These are phyloP conservation scores for Anthopleura sola DNA, from an alignment of 64 coral and sea anemone species.

Conservation along the genomic window DNA sequence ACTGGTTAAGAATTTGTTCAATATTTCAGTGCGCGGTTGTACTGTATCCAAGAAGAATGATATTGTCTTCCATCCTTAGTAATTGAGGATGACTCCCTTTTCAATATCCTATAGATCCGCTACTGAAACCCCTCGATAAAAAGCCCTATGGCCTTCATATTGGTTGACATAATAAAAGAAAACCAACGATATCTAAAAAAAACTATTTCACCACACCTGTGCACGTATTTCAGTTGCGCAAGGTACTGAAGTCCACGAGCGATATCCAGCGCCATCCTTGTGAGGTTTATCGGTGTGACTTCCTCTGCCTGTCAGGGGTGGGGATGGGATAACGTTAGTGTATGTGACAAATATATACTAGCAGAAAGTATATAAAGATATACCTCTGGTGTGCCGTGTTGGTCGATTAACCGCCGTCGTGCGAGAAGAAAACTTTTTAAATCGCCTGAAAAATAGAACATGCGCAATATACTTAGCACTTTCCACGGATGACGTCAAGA, in stretches of 20 bases:
- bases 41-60: too few species aligned
- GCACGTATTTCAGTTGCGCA: conserved; percentile 54
- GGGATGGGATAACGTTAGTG: not conserved
- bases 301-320: conserved; percentile 42
- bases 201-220: conserved; percentile 20
- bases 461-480: too few species aligned
- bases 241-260: conserved; percentile 74
- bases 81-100: too few species aligned
- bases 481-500: too few species aligned
- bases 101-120: too few species aligned
- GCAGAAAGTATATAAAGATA: not conserved
- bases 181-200: too few species aligned
- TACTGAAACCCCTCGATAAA: too few species aligned
- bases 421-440: conserved; percentile 77
- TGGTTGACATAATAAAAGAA: too few species aligned
- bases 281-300: conserved; percentile 61
- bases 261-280: conserved; percentile 70
- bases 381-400: conserved; percentile 59
- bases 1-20: too few species aligned
- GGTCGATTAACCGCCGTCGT: conserved; percentile 46
- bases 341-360: not conserved
- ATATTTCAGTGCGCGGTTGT: too few species aligned
- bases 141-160: too few species aligned
- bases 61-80: too few species aligned
- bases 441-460: conserved; percentile 40